Conservation (phyloP, 2,113 vertebrate genomes). For the Scolopax mira region DNA sequence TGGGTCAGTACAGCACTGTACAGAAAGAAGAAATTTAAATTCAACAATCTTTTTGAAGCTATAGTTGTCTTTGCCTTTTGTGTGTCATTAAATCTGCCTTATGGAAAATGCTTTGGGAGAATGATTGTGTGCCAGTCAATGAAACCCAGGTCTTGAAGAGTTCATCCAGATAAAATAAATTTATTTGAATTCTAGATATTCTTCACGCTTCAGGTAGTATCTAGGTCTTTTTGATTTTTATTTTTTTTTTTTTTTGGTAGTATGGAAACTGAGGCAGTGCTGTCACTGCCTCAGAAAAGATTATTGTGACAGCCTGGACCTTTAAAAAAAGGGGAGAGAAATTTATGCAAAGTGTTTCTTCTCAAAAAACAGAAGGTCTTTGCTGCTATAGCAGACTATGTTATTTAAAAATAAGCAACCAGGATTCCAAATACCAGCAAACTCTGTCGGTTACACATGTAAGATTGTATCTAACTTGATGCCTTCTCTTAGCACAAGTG, state of each 20-base stretch:
- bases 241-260: no score
- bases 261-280: not conserved
- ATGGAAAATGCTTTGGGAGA: not conserved
- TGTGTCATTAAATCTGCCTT: not conserved
- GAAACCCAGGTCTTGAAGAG: not conserved
- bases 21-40: not conserved
- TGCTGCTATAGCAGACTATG: not conserved
- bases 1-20: not conserved
- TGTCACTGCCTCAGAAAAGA: not conserved
- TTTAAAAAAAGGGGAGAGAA: not conserved
- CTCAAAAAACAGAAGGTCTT: not conserved
- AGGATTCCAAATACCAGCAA: not conserved
- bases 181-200: not conserved
- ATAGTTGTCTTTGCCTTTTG: not conserved
- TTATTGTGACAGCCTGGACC: not conserved
- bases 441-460: not conserved
- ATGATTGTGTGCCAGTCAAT: not conserved
- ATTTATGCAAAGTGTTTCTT: not conserved
- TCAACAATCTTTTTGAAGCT: not conserved
- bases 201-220: not conserved
- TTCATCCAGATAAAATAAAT: not conserved
- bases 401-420: not conserved
- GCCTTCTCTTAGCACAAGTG: not conserved
- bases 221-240: not conserved
- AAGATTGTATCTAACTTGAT: not conserved